phyloP scores from a whole-genome alignment of 92 coral and sea anemone species.

The Actinostola sp. region DNA sequence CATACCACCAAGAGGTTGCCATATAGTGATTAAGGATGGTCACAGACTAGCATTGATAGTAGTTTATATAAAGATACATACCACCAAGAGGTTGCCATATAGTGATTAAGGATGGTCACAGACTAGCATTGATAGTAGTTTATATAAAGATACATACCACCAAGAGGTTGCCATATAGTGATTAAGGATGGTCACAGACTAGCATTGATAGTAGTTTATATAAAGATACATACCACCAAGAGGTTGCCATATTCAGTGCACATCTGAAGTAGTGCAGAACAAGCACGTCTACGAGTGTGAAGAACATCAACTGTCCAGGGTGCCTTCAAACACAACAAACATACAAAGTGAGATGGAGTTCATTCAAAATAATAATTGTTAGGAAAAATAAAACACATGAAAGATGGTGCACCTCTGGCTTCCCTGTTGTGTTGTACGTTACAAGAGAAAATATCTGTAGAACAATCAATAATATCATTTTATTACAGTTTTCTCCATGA shows the following conservation, averaged over 20 bases:
- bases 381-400: not conserved
- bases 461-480: not conserved
- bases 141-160: not conserved
- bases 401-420: constrained; percentile 61
- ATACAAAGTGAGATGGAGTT: too few relatives aligned
- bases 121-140: too few relatives aligned
- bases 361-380: too few relatives aligned
- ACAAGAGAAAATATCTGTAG: constrained; percentile 30
- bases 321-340: constrained; percentile 33
- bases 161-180: not conserved
- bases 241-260: constrained; percentile 77
- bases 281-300: constrained; percentile 86
- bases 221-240: constrained; percentile 67
- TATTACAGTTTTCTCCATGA: too few relatives aligned
- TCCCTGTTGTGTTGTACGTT: constrained; percentile 75
- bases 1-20: too few relatives aligned
- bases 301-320: constrained; percentile 81
- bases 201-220: not conserved
- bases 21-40: too few relatives aligned
- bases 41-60: too few relatives aligned
- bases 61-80: too few relatives aligned
- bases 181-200: too few relatives aligned
- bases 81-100: too few relatives aligned
- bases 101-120: too few relatives aligned
- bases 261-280: constrained; percentile 66